Evolutionary conservation across 1,140 invertebrate genomes (phyloP), one percentile per base, ranked within the genome.

Genomic region (Acromyrmex heyeri): DNA sequence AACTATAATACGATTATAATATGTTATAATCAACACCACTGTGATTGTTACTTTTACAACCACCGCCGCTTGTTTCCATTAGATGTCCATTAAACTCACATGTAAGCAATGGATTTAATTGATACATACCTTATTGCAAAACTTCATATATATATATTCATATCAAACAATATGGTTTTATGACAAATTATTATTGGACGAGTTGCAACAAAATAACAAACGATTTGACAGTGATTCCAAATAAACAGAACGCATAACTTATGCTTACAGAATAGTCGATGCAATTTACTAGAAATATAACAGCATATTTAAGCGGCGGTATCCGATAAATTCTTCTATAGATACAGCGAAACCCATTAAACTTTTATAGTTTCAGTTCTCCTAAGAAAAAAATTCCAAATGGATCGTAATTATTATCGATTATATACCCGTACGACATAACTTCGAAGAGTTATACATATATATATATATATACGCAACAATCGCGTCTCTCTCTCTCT

Each of bases 321-420:
- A 82, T 73, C 24, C 78, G 12, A 82, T 24, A 38, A 73, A 82
- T 82, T 82, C 72, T 82, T 61, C 67, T 73, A 61, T 61, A 73
- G 67, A 75, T 24, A 0, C 24, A 61, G 34, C 38, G 14, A 70
- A 81, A 70, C 16, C 50, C 21, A 16, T 70, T 70, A 30, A 59
- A 81, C 18, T 81, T 48, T 38, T 57, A 27, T 27, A 44, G 55
- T 34, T 14, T 34, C 24, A 27, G 0, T 7, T 44, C 3, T 44
- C 38, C 38, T 44, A 44, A 44, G 30, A 30, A 57, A 18, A 30
- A 70, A 70, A 75, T 83, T 75, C 18, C 55, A 62, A 62, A 62
- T 83, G 18, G 30, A 81, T 73, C 27, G 14, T 48, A 83, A 83
- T 83, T 83, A 75, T 83, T 83, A 83, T 75, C 69, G 69, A 73